phyloP scores from a whole-genome alignment of 2,888 invertebrate genomes.

The Strigamia crassipes region DNA sequence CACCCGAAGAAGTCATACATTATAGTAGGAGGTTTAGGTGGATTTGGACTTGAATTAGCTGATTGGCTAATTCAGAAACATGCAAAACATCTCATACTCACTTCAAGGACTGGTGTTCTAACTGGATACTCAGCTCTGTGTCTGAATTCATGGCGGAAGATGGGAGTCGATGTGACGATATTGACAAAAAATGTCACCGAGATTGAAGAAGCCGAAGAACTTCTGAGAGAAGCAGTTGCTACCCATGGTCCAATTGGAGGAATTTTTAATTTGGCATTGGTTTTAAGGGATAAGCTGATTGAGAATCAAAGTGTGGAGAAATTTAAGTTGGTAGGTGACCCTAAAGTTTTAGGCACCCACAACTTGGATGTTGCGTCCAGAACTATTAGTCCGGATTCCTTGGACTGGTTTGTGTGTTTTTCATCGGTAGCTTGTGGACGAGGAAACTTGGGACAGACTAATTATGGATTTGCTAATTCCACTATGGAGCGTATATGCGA shows the following conservation, averaged over 20 bases:
- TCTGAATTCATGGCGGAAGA: slow-evolving; percentile 66
- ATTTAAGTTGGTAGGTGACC: slow-evolving; percentile 78
- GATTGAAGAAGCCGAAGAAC: slow-evolving; percentile 69
- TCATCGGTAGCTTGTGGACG: slow-evolving; percentile 96
- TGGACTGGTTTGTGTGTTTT: slow-evolving; percentile 92
- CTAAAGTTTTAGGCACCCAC: slow-evolving; percentile 84
- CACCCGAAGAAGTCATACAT: slow-evolving; percentile 55
- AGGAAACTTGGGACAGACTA: slow-evolving; percentile 94
- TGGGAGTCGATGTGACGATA: slow-evolving; percentile 54
- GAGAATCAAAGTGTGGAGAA: slow-evolving; percentile 81
- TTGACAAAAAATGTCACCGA: slow-evolving; percentile 68
- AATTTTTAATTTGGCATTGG: slow-evolving; percentile 92
- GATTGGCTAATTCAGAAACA: slow-evolving; percentile 88
- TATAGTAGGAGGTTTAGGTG: slow-evolving; percentile 81
- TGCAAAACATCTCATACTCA: slow-evolving; percentile 80
- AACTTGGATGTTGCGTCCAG: slow-evolving; percentile 81
- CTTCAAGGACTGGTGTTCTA: slow-evolving; percentile 85
- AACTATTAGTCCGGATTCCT: slow-evolving; percentile 70
- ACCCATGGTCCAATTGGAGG: slow-evolving; percentile 76
- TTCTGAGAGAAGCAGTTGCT: slow-evolving; percentile 69
- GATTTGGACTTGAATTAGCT: slow-evolving; percentile 92
- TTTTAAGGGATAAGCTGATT: slow-evolving; percentile 82
- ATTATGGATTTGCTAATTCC: slow-evolving; percentile 96
- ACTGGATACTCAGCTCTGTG: slow-evolving; percentile 91
- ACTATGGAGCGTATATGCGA: slow-evolving; percentile 96